Percentiles rank a stretch among this genome's conserved stretches.
These are phyloP conservation scores for Glaucidium brasilianum DNA, from an alignment of 2,113 vertebrate species.

Conservation along the genomic window DNA sequence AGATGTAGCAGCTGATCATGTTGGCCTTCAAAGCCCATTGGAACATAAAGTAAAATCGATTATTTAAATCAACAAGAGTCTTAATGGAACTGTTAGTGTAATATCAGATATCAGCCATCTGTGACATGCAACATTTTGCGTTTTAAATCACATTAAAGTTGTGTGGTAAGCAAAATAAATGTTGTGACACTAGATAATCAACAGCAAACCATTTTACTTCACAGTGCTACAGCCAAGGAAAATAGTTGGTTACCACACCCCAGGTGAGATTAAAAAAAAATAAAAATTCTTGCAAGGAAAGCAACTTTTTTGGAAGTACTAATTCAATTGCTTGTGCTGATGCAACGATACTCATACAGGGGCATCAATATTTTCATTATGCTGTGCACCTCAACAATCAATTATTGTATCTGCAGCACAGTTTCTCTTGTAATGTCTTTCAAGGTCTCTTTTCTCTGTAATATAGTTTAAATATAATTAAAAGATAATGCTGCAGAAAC, in stretches of 20 bases:
- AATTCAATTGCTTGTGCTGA: not conserved
- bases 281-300: not conserved
- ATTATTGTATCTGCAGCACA: not conserved
- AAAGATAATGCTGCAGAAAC: constrained; percentile 26
- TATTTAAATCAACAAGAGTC: constrained; percentile 7
- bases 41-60: not conserved
- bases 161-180: not conserved
- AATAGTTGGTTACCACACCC: not conserved
- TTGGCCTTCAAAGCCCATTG: not conserved
- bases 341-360: not conserved
- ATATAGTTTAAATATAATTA: constrained; percentile 21
- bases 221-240: not conserved
- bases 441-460: not conserved
- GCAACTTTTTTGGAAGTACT: not conserved
- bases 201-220: not conserved
- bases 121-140: not conserved
- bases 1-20: not conserved
- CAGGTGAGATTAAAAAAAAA: not conserved
- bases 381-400: not conserved
- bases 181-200: not conserved
- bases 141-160: not conserved
- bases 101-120: not conserved
- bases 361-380: not conserved
- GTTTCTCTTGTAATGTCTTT: not conserved
- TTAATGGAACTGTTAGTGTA: not conserved